phyloP scores from a whole-genome alignment of 2,113 vertebrate species.

The Coptodon bakossiorum region DNA sequence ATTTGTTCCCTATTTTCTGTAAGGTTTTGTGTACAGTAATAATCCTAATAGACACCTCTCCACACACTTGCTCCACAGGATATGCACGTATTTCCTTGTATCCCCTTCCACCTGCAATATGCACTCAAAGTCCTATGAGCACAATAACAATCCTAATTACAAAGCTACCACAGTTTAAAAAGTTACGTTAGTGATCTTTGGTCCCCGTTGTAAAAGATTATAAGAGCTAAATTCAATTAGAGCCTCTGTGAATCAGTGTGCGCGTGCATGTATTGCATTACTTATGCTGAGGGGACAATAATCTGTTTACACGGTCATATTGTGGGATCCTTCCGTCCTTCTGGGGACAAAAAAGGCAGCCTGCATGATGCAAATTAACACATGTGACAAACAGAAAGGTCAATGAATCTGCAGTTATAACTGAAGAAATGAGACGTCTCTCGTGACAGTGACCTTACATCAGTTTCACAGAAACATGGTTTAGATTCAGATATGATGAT shows the following conservation, averaged over 20 bases:
- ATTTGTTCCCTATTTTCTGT: neutral
- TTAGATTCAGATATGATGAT: neutral
- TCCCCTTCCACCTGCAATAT: neutral
- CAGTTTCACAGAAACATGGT: neutral
- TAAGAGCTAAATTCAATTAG: slow-evolving; percentile 27
- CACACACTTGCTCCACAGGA: neutral
- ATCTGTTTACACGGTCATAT: neutral
- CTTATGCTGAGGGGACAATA: neutral
- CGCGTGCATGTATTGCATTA: neutral
- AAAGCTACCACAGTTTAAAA: slow-evolving; percentile 2
- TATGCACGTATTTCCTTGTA: neutral
- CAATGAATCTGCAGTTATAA: neutral
- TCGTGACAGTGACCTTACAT: neutral
- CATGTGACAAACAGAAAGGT: neutral
- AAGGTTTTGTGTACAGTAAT: neutral
- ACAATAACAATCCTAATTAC: slow-evolving; percentile 26
- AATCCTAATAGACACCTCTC: neutral
- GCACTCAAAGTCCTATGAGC: neutral
- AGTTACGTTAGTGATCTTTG: slow-evolving; percentile 10
- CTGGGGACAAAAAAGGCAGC: neutral
- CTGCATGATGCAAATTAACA: neutral
- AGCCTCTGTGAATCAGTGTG: neutral
- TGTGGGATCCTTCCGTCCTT: neutral
- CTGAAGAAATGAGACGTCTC: neutral
- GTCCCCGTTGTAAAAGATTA: slow-evolving; percentile 19